Evolutionary conservation across 2,888 invertebrate species (phyloP).

Genomic region (Idaea biselata): DNA sequence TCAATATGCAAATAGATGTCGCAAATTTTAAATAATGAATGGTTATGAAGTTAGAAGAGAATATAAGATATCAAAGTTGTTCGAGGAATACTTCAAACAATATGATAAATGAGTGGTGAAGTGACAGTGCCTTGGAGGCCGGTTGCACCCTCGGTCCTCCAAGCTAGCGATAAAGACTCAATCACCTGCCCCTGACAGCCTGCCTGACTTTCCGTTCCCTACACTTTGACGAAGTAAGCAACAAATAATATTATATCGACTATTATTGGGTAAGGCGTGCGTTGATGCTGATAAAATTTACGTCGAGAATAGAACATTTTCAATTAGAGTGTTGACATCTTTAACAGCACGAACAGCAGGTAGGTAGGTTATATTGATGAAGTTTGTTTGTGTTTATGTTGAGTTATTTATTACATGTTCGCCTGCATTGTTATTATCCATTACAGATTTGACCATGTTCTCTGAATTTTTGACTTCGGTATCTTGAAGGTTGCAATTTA

Average conservation of each 20-base stretch:
- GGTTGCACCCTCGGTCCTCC: conserved; percentile 53
- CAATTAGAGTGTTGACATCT: conserved; percentile 17
- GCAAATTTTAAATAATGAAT: conserved; percentile 10
- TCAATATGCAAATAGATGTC: background rate
- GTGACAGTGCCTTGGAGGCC: conserved; percentile 52
- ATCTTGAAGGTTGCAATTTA: background rate
- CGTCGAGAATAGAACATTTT: conserved; percentile 18
- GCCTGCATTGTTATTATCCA: conserved; percentile 10
- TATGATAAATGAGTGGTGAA: conserved; percentile 58
- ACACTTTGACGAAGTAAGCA: conserved; percentile 41
- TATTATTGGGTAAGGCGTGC: conserved; percentile 50
- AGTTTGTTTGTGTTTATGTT: conserved; percentile 11
- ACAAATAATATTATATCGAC: conserved; percentile 52
- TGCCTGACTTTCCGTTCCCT: conserved; percentile 42
- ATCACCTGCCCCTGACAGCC: conserved; percentile 64
- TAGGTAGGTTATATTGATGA: background rate
- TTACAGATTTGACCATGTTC: background rate
- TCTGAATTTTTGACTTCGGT: background rate
- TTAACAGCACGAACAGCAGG: conserved; percentile 2
- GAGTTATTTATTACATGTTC: background rate
- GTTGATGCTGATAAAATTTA: conserved; percentile 41
- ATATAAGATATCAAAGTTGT: conserved; percentile 31
- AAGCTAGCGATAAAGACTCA: conserved; percentile 59
- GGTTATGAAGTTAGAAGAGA: conserved; percentile 11
- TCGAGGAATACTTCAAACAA: conserved; percentile 37